Percentiles rank a stretch among this genome's conserved stretches.
phyloP scores from a whole-genome alignment of 2,113 vertebrate genomes.

The Halcyon malimbica region DNA sequence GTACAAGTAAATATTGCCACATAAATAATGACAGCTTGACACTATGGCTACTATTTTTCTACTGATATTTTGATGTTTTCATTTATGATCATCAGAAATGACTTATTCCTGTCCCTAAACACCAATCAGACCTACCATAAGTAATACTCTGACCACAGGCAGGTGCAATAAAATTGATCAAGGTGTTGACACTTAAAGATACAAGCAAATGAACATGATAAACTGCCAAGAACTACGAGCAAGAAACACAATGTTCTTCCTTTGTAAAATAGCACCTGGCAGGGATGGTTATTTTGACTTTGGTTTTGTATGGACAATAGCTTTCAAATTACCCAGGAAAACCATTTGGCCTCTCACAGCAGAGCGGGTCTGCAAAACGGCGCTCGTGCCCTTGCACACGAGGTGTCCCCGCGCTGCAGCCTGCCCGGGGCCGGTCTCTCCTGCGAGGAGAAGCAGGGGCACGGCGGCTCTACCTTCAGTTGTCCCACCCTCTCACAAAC shows the following conservation, averaged over 20 bases:
- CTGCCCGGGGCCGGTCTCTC: not conserved
- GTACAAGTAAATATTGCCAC: not conserved
- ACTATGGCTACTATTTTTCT: not conserved
- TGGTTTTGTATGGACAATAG: not conserved
- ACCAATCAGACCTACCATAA: not conserved
- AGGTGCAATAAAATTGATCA: conserved; percentile 18
- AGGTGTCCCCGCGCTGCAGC: not conserved
- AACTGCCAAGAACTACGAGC: not conserved
- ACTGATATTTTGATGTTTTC: not conserved
- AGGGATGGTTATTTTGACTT: not conserved
- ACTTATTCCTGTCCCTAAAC: not conserved
- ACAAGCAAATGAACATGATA: not conserved
- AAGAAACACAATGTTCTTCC: conserved; percentile 7
- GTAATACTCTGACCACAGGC: not conserved
- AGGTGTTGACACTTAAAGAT: not conserved
- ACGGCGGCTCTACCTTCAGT: not conserved
- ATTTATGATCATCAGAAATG: not conserved
- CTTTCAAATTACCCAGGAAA: not conserved
- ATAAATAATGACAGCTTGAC: not conserved
- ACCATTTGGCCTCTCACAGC: not conserved
- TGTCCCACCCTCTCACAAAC: not conserved
- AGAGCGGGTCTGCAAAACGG: rapidly evolving
- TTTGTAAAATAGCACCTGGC: not conserved
- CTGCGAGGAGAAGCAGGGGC: not conserved
- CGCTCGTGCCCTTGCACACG: not conserved